A percentile compares a stretch with the other conserved stretches of the same genome.
Evolutionary conservation across 2,888 invertebrate genomes (phyloP).

Genomic region (Cryptus armator): DNA sequence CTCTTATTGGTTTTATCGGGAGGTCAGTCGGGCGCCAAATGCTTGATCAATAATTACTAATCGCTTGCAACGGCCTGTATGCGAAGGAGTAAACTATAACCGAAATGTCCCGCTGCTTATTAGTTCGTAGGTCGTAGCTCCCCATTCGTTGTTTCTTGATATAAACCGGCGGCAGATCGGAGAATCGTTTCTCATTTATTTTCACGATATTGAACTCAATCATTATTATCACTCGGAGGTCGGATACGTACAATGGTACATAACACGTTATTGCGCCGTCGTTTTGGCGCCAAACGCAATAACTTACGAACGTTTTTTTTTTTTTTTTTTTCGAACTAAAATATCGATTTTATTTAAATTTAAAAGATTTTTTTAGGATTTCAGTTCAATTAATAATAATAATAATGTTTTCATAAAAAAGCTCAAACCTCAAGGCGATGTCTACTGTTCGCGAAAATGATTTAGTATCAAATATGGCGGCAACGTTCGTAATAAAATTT

Average conservation of each 20-base stretch:
- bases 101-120: slow-evolving; percentile 1
- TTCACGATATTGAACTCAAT: slow-evolving; percentile 1
- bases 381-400: too few species aligned
- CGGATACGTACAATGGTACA: not conserved
- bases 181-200: not conserved
- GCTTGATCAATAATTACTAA: slow-evolving; percentile 68
- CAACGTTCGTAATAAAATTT: too few species aligned
- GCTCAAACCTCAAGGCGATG: too few species aligned
- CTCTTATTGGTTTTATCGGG: slow-evolving; percentile 65
- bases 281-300: not conserved
- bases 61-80: slow-evolving; percentile 19
- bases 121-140: not conserved
- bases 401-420: too few species aligned
- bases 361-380: too few species aligned
- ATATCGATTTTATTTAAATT: too few species aligned
- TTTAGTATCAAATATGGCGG: too few species aligned
- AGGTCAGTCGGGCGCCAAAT: slow-evolving; percentile 68
- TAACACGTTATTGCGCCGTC: not conserved
- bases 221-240: not conserved
- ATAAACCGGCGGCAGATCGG: too few species aligned
- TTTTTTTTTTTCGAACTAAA: too few species aligned
- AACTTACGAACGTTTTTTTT: not conserved
- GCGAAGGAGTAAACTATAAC: slow-evolving; percentile 1
- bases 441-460: too few species aligned
- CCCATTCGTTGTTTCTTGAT: too few species aligned